Conservation (phyloP, 2,113 vertebrate species). For the Vulpes ferrilata region DNA sequence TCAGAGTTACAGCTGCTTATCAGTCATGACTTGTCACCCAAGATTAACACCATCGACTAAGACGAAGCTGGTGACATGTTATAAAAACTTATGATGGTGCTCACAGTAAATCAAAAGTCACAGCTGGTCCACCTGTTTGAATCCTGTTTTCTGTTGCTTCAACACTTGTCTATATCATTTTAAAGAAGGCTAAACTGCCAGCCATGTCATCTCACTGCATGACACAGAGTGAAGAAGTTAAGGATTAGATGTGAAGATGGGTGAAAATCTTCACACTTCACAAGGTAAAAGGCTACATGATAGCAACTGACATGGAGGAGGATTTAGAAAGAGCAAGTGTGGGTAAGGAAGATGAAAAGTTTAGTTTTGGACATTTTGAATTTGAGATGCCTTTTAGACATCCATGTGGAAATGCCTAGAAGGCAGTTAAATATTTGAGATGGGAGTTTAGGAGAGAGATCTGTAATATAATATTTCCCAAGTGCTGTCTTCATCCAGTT, state of each 20-base stretch:
- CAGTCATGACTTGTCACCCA: conserved; percentile 74
- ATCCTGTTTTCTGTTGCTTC: conserved; percentile 31
- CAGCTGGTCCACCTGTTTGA: not conserved
- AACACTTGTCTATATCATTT: conserved; percentile 62
- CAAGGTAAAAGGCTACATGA: not conserved
- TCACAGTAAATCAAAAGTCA: conserved; percentile 70
- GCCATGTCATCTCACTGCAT: not conserved
- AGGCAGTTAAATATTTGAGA: not conserved
- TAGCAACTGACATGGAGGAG: not conserved
- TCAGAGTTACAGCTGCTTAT: conserved; percentile 71
- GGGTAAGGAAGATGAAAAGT: not conserved
- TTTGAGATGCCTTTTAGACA: not conserved
- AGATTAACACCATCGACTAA: conserved; percentile 72
- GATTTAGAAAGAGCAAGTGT: not conserved
- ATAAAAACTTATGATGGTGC: conserved; percentile 67
- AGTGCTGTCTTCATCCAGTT: not conserved
- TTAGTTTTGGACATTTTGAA: not conserved
- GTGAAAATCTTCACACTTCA: not conserved
- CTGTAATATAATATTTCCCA: not conserved
- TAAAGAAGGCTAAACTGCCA: conserved; percentile 56
- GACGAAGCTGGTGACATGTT: conserved; percentile 55
- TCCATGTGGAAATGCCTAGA: not conserved
- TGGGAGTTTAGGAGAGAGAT: not conserved
- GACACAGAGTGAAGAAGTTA: not conserved
- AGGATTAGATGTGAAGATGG: not conserved